Conservation (phyloP, 2,113 vertebrate genomes). For the Marmota flaviventris region DNA sequence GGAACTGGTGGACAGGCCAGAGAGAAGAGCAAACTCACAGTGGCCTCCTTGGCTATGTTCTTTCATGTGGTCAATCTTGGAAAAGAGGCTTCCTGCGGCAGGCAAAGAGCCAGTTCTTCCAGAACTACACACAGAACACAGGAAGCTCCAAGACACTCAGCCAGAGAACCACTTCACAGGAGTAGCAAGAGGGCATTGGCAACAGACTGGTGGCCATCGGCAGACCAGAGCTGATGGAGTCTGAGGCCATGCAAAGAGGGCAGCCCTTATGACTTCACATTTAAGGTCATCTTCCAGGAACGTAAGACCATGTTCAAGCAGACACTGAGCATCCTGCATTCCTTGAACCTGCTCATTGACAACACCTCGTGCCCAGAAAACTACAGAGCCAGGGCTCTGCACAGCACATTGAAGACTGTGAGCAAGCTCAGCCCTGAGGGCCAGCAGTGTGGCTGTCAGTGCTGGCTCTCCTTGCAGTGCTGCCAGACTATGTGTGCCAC, state of each 20-base stretch:
- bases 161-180: conserved; percentile 88
- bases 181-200: conserved; percentile 88
- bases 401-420: conserved; percentile 82
- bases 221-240: conserved; percentile 85
- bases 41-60: conserved; percentile 84
- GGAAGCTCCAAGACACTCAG: conserved; percentile 86
- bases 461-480: conserved; percentile 40
- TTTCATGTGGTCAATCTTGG: conserved; percentile 85
- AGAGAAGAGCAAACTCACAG: conserved; percentile 71
- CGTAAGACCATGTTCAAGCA: conserved; percentile 27
- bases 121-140: conserved; percentile 83
- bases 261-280: conserved; percentile 84
- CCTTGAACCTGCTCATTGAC: conserved; percentile 85
- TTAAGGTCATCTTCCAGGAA: conserved; percentile 87
- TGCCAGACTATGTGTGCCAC: conserved; percentile 75
- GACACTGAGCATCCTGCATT: conserved; percentile 71
- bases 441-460: not conserved
- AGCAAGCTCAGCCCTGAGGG: conserved; percentile 82
- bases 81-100: not conserved
- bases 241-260: conserved; percentile 72
- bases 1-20: not conserved
- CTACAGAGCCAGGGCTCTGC: conserved; percentile 79
- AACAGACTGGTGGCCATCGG: conserved; percentile 89
- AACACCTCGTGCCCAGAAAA: conserved; percentile 80
- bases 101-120: conserved; percentile 72